Conservation (phyloP, 2,888 invertebrate genomes). For the Thyatira batis region DNA sequence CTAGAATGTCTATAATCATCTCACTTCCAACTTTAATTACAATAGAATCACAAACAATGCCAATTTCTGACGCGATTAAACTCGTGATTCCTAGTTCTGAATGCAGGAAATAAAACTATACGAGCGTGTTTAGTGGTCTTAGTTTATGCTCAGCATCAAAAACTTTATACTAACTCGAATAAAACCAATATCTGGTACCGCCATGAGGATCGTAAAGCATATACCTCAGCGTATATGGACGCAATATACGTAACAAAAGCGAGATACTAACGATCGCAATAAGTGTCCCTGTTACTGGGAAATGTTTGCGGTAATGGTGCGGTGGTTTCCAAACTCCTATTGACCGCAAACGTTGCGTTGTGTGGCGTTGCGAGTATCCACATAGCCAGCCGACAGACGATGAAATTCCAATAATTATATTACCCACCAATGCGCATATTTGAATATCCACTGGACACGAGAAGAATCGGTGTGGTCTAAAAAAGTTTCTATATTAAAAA, state of each 20-base stretch:
- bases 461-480: slow-evolving; percentile 5
- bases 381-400: slow-evolving; percentile 36
- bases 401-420: slow-evolving; percentile 58
- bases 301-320: slow-evolving; percentile 47
- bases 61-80: neutral
- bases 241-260: slow-evolving; percentile 15
- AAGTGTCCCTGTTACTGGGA: slow-evolving; percentile 43
- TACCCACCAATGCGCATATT: slow-evolving; percentile 32
- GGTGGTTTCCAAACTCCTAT: slow-evolving; percentile 48
- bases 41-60: neutral
- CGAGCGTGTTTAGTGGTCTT: neutral
- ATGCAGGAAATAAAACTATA: neutral
- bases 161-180: slow-evolving; percentile 7
- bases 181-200: slow-evolving; percentile 9
- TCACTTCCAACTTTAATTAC: neutral
- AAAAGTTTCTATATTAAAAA: neutral
- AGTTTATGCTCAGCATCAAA: neutral
- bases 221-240: slow-evolving; percentile 16
- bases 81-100: neutral
- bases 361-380: slow-evolving; percentile 38
- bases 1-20: neutral
- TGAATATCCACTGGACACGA: slow-evolving; percentile 25
- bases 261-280: slow-evolving; percentile 28
- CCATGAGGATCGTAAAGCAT: slow-evolving; percentile 15
- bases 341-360: slow-evolving; percentile 57